Evolutionary conservation across 2,797 vertebrate genomes (phyloP), one percentile per base, ranked within the genome.

Genomic region (Labroides dimidiatus): DNA sequence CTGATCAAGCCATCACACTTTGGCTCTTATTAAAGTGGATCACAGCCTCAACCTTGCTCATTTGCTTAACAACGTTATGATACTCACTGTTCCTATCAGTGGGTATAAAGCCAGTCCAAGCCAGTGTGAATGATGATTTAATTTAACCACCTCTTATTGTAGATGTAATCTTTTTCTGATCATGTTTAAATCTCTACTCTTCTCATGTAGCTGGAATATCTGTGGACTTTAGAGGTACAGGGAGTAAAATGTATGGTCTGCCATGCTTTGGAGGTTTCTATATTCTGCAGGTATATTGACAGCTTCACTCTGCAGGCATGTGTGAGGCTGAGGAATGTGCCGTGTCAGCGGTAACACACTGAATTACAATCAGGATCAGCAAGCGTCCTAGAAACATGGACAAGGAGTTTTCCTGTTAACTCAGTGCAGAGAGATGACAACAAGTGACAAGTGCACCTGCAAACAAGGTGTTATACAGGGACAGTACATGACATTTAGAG

Each of bases 301-400:
- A 69, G 63, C 42, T 65, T 10, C 24, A 5, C 33, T 19, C 50
- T 33, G 45, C 14, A 19, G 45, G 52, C 47, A 47, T 21, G 37
- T 10, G 9, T n/a, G 39, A 47, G 36, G 56, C 27, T 2, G 37
- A 19, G 33, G 24, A 66, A 71, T 36, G 43, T 66, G 62, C 69
- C 41, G 63, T 14, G 11, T 33, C 0, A 39, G 58, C 20, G 0
- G 17, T 5, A 54, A 68, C 58, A 49, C 42, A 8, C 44, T 19
- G 60, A 57, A 78, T 64, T 54, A 65, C 45, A 75, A 56, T 78
- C 72, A 69, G 23, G 23, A 20, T 55, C 24, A 10, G 47, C 1
- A 42, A 1, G 6, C 23, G 41, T 42, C 11, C 27, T 0, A 12
- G 17, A 33, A 30, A 43, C 59, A 37, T 44, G 53, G 20, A 37